Base-by-base conservation (phyloP, 2,113 vertebrate species). In the Protomyctophum bolini region DNA sequence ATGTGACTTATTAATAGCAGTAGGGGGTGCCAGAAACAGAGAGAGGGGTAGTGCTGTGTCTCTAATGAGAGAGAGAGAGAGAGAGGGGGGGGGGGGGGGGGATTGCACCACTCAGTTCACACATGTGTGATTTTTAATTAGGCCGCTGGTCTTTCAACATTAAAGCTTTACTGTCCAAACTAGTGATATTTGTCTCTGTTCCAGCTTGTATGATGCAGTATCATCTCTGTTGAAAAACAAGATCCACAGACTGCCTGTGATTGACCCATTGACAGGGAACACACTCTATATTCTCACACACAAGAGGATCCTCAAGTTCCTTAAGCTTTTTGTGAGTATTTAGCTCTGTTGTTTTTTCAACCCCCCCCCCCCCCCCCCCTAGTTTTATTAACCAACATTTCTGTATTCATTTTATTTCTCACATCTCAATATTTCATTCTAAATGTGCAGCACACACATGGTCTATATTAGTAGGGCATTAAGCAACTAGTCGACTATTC, bases 211-310 rank as follows among this genome's bases (percentile, higher is more conserved):
- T 3, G 98, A 99, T n/a, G 98, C 98, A 0, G 97, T 99, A 7
- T 94, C 95, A 47, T 98, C 97, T 47, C 92, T 99, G 85, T 94
- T 99, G 87, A 97, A 87, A 76, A 94, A 99, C 89, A 98, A 97
- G 91, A 99, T 99, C 91, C 98, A 99, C 84, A 95, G 98, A 21
- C 84, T 99, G 81, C 98, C 98, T 5, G 97, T 99, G 46, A 97
- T 99, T 4, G 97, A 99, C 89, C 96, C 97, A 0, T 90, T 95
- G 75, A 98, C 98, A 0, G 97, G 97, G 45, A 99, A 99, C 90
- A 97, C 97, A 0, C 92, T 99, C 63, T 99, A 99, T 84, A 99
- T 99, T 75, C 95, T 99, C 72, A 99, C 98, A n/a, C 98, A 99
- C 88, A 99, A 99, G 83, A 95, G 97, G 83, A 99, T 99, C 85